These are phyloP conservation scores for Progne subis DNA, from an alignment of 2,113 vertebrate species.

Conservation along the genomic window DNA sequence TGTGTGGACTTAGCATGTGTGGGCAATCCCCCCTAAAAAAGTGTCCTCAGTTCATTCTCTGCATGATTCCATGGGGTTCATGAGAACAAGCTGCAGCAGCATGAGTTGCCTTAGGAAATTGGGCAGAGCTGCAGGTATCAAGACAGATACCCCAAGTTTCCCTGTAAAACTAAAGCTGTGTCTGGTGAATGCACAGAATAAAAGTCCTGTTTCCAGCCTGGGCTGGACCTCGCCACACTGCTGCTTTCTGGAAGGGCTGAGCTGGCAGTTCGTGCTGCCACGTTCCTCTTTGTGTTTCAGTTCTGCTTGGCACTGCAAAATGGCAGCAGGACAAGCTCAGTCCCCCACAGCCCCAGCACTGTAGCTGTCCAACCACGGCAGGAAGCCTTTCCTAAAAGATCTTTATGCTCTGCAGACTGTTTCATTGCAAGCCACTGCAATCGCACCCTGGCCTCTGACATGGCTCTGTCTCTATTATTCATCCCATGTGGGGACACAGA, in stretches of 20 bases:
- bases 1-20: background rate
- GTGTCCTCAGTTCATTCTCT: background rate
- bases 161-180: background rate
- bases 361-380: background rate
- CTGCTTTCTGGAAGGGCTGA: conserved; percentile 19
- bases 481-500: background rate
- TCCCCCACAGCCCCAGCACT: background rate
- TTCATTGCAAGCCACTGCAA: background rate
- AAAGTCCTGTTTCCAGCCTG: background rate
- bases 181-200: background rate
- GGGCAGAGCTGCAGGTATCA: background rate
- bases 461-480: background rate
- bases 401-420: background rate
- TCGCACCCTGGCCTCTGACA: background rate
- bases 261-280: background rate
- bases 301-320: conserved; percentile 28
- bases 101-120: background rate
- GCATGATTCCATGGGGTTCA: fast-evolving
- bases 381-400: background rate
- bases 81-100: background rate
- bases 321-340: background rate
- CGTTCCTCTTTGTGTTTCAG: conserved; percentile 23
- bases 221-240: background rate
- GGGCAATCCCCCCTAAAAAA: background rate
- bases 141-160: background rate